Conservation (phyloP, 2,888 invertebrate genomes). For the Hydriomena furcata region DNA sequence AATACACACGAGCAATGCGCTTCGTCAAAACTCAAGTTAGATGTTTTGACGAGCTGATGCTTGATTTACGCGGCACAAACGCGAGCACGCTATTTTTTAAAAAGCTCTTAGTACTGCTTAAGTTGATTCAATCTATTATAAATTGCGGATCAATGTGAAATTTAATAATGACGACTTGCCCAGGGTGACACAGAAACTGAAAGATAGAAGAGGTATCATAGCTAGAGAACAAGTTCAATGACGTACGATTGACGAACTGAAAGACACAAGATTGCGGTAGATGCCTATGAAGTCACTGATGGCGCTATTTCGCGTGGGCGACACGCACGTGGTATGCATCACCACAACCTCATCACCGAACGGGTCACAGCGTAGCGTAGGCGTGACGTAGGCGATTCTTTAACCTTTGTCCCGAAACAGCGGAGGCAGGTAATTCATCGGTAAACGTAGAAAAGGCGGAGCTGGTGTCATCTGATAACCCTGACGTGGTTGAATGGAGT, state of each 20-base stretch:
- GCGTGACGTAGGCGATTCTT: slow-evolving; percentile 65
- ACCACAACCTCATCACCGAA: slow-evolving; percentile 53
- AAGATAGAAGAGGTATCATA: not conserved
- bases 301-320: slow-evolving; percentile 55
- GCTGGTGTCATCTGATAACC: slow-evolving; percentile 15
- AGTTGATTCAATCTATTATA: no score
- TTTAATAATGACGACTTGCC: no score
- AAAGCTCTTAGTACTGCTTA: no score
- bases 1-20: not conserved
- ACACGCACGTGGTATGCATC: slow-evolving; percentile 62
- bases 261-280: not conserved
- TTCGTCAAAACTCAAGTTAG: no score
- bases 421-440: slow-evolving; percentile 44
- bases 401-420: slow-evolving; percentile 49
- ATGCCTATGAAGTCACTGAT: slow-evolving; percentile 9
- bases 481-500: slow-evolving; percentile 17
- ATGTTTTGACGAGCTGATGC: not conserved
- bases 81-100: no score
- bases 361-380: slow-evolving; percentile 53
- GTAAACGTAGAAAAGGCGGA: slow-evolving; percentile 27
- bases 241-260: not conserved
- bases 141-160: no score
- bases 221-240: not conserved
- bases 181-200: no score
- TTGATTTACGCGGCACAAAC: no score